These are phyloP conservation scores for human (Homo sapiens) DNA, from an alignment of 2,113 vertebrate genomes.

Conservation along the genomic window DNA sequence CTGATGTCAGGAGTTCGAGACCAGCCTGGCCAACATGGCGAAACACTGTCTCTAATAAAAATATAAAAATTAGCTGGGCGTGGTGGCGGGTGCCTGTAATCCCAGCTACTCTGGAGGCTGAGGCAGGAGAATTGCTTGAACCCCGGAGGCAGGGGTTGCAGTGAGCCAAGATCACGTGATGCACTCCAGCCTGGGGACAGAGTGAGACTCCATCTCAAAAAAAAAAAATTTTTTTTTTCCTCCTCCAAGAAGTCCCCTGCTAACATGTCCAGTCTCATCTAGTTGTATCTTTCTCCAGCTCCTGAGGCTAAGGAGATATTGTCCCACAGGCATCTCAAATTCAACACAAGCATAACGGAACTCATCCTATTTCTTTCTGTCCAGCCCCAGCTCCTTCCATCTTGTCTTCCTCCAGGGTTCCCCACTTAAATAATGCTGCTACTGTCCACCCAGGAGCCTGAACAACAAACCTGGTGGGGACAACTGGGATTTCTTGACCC, in stretches of 20 bases:
- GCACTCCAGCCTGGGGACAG: too few species aligned
- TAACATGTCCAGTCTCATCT: not conserved
- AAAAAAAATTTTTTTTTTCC: not conserved
- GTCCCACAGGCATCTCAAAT: not conserved
- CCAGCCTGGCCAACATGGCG: too few species aligned
- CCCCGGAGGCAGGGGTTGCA: too few species aligned
- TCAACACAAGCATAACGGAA: not conserved
- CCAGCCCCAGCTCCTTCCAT: not conserved
- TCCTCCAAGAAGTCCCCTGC: not conserved
- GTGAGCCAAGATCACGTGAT: too few species aligned
- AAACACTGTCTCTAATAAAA: too few species aligned
- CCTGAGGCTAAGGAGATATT: not conserved
- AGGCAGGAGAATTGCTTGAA: too few species aligned
- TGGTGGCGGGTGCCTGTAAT: too few species aligned
- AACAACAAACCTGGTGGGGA: not conserved
- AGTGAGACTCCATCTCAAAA: too few species aligned
- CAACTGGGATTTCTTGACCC: not conserved
- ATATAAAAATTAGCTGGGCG: too few species aligned
- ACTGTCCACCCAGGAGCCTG: not conserved
- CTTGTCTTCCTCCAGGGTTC: not conserved
- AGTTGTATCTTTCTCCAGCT: not conserved
- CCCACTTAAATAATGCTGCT: not conserved
- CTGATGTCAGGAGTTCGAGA: too few species aligned
- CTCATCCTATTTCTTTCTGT: not conserved
- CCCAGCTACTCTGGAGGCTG: too few species aligned